A percentile compares a stretch with the other conserved stretches of the same genome.
Conservation (phyloP, 92 coral and sea anemone species). For the Micromussa lordhowensis region DNA sequence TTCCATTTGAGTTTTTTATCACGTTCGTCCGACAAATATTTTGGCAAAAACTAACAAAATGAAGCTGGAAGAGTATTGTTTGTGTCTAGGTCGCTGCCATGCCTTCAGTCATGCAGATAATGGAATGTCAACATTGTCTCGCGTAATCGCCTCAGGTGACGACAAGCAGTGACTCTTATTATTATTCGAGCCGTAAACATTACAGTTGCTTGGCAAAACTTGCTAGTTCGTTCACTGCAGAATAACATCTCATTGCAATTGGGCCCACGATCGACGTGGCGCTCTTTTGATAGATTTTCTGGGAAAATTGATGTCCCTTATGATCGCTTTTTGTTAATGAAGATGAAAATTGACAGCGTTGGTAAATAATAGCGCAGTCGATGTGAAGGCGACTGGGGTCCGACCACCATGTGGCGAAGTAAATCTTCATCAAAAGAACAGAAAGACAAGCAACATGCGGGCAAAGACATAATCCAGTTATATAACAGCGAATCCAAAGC, state of each 20-base stretch:
- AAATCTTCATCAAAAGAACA: background rate
- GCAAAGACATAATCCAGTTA: conserved; percentile 69
- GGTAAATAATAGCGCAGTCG: background rate
- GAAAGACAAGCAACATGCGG: background rate
- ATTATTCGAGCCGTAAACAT: background rate
- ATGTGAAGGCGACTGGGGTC: background rate
- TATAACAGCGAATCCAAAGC: conserved; percentile 58
- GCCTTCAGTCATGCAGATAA: background rate
- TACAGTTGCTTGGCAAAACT: background rate
- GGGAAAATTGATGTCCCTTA: background rate
- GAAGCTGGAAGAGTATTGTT: background rate
- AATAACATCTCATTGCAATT: background rate
- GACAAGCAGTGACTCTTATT: background rate
- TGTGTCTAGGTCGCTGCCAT: background rate
- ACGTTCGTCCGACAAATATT: background rate
- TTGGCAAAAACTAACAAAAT: background rate
- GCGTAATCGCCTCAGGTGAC: conserved; percentile 29
- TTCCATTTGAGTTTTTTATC: background rate
- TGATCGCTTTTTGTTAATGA: background rate
- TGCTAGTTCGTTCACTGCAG: too few relatives aligned
- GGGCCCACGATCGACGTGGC: too few relatives aligned
- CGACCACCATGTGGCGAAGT: conserved; percentile 29
- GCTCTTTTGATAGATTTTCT: background rate
- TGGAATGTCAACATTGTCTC: conserved; percentile 34
- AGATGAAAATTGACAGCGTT: background rate